Evolutionary conservation across 2,888 invertebrate genomes (phyloP), one percentile per base, ranked within the genome.

Genomic region (Hylaea fasciaria): DNA sequence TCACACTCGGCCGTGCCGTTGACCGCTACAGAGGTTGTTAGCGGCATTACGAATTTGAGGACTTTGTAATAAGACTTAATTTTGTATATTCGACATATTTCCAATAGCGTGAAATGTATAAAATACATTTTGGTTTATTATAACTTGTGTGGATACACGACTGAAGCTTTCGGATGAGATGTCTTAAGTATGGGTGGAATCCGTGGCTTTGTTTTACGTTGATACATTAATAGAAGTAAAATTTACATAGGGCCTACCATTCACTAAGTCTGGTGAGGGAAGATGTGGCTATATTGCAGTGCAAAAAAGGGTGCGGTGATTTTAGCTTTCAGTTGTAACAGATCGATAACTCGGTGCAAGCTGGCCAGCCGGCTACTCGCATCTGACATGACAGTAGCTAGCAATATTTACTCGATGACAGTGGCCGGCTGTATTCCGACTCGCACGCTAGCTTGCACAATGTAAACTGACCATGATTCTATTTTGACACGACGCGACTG

Each of bases 31-130:
- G 32, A 2, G 39, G 14, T 53, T 49, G 70, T 66, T 71, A 53
- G 51, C 48, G 65, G 74, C 66, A 63, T 65, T 54, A 44, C 45
- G 65, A 60, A 63, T 61, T 58, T 58, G 61, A 65, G 65, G 54
- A 66, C 70, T 62, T 73, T 77, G 70, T 69, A 65, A 68, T 74
- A 78, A 76, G 75, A 77, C 74, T 78, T 80, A 74, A 78, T 70
- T 77, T 77, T 80, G 78, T 80, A 80, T 78, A 78, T 78, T 78
- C 77, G 75, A 77, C 73, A 75, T 74, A 67, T 77, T 78, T 76
- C 76, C 67, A 63, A 63, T 66, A 65, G 60, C 73, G 74, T 72
- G 69, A 73, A 80, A 79, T 80, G 82, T 82, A 82, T 82, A 39
- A 77, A 72, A 81, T 82, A 79, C 81, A 77, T 77, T 77, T 66